Conservation (phyloP, 1,140 invertebrate species). For the Coelopa frigida region DNA sequence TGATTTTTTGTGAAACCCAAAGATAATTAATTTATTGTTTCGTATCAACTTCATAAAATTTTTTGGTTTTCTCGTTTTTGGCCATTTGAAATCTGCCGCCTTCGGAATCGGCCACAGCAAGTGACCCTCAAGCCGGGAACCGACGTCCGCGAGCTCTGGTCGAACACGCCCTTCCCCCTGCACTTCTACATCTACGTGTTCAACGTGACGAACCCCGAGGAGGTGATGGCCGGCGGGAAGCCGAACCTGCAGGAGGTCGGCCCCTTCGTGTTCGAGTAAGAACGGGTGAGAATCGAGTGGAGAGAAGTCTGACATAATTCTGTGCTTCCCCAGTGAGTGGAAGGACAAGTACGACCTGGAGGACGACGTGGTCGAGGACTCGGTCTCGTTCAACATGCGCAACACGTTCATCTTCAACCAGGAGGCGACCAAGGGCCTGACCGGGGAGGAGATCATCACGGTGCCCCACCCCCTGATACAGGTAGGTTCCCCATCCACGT, state of each 20-base stretch:
- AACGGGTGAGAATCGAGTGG: no score
- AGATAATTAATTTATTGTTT: no score
- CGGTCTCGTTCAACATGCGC: constrained; percentile 57
- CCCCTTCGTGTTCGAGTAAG: constrained; percentile 70
- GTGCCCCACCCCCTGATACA: constrained; percentile 55
- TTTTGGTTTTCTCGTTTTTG: no score
- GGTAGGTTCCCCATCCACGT: no score
- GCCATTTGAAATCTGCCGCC: no score
- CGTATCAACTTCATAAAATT: no score
- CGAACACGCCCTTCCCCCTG: constrained; percentile 61
- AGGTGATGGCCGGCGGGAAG: constrained; percentile 62
- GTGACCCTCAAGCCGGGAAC: constrained; percentile 54
- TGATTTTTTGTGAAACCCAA: no score
- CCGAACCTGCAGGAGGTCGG: constrained; percentile 66
- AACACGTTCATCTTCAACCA: constrained; percentile 58
- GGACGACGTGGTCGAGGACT: constrained; percentile 62
- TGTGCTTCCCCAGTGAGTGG: constrained; percentile 57
- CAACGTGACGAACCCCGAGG: constrained; percentile 73
- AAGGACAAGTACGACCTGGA: constrained; percentile 66
- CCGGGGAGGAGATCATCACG: constrained; percentile 61
- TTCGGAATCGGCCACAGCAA: no score
- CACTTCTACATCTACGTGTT: constrained; percentile 79
- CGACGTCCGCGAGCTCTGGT: constrained; percentile 60
- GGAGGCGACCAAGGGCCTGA: constrained; percentile 53
- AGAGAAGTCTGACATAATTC: no score